A percentile compares a stretch with the other conserved stretches of the same genome.
Conservation (phyloP, 2,888 invertebrate genomes). For the Hydrotaea cyrtoneurina region DNA sequence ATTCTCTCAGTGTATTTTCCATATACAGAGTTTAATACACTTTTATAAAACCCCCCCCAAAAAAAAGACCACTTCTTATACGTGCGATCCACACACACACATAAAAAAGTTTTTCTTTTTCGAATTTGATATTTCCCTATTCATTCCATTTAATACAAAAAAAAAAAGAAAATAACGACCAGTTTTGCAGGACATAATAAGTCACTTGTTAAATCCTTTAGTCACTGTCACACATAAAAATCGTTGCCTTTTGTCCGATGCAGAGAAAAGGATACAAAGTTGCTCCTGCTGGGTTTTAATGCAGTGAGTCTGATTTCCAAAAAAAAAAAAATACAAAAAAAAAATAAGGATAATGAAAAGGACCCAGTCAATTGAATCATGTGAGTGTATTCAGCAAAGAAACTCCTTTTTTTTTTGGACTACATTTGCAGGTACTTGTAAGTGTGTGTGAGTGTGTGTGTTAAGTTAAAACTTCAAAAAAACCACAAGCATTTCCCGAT, state of each 20-base stretch:
- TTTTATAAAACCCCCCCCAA: too few relatives aligned
- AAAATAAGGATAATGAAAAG: neutral
- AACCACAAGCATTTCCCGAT: too few relatives aligned
- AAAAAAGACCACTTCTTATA: too few relatives aligned
- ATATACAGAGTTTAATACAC: too few relatives aligned
- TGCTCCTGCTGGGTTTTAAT: neutral
- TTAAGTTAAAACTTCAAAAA: too few relatives aligned
- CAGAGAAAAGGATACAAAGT: slow-evolving; percentile 11
- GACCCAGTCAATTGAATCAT: slow-evolving; percentile 39
- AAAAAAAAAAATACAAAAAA: neutral
- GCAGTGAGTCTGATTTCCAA: neutral
- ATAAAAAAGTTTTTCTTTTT: too few relatives aligned
- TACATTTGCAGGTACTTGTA: too few relatives aligned
- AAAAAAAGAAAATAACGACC: too few relatives aligned
- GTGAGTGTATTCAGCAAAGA: neutral
- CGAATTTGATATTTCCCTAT: slow-evolving; percentile 40
- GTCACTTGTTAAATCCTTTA: slow-evolving; percentile 56
- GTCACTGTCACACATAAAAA: slow-evolving; percentile 52
- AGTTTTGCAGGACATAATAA: slow-evolving; percentile 38
- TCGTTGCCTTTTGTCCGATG: neutral
- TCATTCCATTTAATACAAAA: slow-evolving; percentile 29
- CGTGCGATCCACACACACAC: too few relatives aligned
- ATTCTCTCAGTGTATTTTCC: too few relatives aligned
- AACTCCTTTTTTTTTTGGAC: too few relatives aligned
- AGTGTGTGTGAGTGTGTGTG: too few relatives aligned